A percentile compares a stretch with the other conserved stretches of the same genome.
Evolutionary conservation across 2,113 vertebrate genomes (phyloP).

Genomic region (Triplophysa tibetana): DNA sequence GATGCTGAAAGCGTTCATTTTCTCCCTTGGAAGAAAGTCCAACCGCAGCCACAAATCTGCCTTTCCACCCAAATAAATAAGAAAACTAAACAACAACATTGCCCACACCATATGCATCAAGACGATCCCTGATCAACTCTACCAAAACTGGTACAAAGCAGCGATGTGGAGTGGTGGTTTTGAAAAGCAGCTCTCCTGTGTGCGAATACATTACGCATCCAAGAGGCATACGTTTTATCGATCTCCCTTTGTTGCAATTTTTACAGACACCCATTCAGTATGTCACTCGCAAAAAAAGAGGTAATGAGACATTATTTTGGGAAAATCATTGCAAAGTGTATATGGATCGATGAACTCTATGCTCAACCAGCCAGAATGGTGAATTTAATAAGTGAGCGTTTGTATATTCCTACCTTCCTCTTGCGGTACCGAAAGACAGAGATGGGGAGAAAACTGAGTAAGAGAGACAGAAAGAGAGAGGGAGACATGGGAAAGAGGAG

Average conservation of each 20-base stretch:
- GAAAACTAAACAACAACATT: constrained; percentile 14
- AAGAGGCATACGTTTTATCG: constrained; percentile 33
- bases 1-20: constrained; percentile 37
- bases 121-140: constrained; percentile 20
- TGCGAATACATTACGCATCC: constrained; percentile 5
- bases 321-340: constrained; percentile 41
- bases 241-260: constrained; percentile 45
- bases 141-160: not conserved
- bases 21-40: constrained; percentile 39
- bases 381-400: not conserved
- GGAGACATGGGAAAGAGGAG: not conserved
- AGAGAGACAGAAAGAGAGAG: not conserved
- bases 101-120: not conserved
- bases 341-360: constrained; percentile 37
- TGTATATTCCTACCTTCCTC: not conserved
- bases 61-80: constrained; percentile 44
- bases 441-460: not conserved
- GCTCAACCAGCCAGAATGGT: not conserved
- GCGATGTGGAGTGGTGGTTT: not conserved
- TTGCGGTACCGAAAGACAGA: not conserved
- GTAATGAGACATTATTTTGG: constrained; percentile 41
- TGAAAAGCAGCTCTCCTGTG: not conserved
- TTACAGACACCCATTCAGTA: constrained; percentile 30
- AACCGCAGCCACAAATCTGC: constrained; percentile 38
- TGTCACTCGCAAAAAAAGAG: not conserved